These are phyloP conservation scores for Hippopotamyrus pictus DNA, from an alignment of 2,797 vertebrate genomes.

Conservation along the genomic window DNA sequence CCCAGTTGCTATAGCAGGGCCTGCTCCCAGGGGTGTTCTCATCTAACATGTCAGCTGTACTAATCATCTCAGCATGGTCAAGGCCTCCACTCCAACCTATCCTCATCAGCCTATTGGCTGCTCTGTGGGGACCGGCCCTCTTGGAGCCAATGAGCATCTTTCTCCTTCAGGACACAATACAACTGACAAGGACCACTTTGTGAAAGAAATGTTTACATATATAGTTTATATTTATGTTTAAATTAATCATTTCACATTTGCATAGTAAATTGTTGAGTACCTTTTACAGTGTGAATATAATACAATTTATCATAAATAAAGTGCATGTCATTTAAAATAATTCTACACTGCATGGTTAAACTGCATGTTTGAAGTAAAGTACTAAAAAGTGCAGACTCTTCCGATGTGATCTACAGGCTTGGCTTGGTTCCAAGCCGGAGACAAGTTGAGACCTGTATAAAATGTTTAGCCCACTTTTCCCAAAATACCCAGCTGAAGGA, in stretches of 20 bases:
- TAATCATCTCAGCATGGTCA: background rate
- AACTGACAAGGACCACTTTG: background rate
- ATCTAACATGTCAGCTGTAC: background rate
- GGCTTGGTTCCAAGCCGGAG: slow-evolving; percentile 6
- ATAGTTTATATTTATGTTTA: background rate
- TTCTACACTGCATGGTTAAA: background rate
- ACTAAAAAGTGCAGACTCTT: background rate
- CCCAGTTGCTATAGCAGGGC: background rate
- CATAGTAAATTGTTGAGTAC: background rate
- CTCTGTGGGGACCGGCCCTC: background rate
- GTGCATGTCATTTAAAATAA: background rate
- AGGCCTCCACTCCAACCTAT: background rate
- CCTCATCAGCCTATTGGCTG: background rate
- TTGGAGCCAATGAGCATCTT: background rate
- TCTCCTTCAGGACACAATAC: background rate
- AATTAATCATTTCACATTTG: background rate
- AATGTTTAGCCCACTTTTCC: background rate
- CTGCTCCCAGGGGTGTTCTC: background rate
- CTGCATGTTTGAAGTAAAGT: background rate
- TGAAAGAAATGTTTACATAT: background rate
- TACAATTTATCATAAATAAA: background rate
- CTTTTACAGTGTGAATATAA: background rate
- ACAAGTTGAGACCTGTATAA: slow-evolving; percentile 39
- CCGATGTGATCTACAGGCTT: background rate
- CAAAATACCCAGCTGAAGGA: background rate